These are phyloP conservation scores for Omphaloscelis lunosa DNA, from an alignment of 2,888 invertebrate genomes.

Conservation along the genomic window DNA sequence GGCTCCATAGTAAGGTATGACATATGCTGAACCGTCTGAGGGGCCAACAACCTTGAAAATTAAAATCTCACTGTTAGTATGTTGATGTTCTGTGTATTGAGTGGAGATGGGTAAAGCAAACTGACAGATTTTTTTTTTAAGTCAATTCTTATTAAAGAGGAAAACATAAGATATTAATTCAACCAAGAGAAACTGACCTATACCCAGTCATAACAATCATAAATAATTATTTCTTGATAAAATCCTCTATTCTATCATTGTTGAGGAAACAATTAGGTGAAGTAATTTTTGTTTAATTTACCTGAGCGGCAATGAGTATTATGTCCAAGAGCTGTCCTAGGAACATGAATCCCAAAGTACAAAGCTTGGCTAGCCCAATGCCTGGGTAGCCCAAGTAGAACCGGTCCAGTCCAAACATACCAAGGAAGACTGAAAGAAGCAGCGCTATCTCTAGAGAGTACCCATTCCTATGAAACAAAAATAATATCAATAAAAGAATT, in stretches of 20 bases:
- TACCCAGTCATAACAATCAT: background rate
- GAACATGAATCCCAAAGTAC: slow-evolving; percentile 99
- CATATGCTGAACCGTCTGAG: slow-evolving; percentile 98
- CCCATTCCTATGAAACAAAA: slow-evolving; percentile 93
- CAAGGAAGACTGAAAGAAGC: slow-evolving; percentile 98
- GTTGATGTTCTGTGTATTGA: background rate
- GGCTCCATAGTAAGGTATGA: slow-evolving; percentile 98
- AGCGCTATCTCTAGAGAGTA: slow-evolving; percentile 98
- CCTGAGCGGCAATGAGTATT: slow-evolving; percentile 97
- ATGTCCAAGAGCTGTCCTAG: slow-evolving; percentile 98
- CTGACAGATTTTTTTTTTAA: background rate
- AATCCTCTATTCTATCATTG: background rate
- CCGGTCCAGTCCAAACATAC: slow-evolving; percentile 99
- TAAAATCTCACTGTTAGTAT: background rate
- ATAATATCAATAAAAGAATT: background rate
- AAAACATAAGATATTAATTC: background rate
- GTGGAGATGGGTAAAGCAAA: background rate
- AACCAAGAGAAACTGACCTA: background rate
- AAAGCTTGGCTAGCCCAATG: slow-evolving; percentile 97
- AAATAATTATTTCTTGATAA: background rate
- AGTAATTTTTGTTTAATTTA: slow-evolving; percentile 59
- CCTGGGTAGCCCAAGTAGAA: slow-evolving; percentile 99
- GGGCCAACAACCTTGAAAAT: slow-evolving; percentile 94
- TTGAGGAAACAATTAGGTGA: background rate
- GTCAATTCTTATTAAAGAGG: background rate